Evolutionary conservation across 2,888 invertebrate species (phyloP).

Genomic region (Pherbina coryleti): DNA sequence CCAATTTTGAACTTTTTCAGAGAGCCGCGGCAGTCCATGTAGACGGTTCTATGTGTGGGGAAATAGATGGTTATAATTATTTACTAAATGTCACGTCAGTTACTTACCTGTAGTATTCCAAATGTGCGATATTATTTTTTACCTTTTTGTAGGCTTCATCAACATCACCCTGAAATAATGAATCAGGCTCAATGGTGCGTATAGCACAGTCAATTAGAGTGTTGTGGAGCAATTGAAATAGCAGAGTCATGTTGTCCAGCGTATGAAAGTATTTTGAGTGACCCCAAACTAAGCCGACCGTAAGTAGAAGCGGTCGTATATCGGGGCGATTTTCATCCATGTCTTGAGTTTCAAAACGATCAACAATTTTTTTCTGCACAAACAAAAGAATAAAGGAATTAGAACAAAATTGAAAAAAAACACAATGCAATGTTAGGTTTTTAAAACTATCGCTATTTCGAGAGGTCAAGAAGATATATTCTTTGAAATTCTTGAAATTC

Average conservation of each 20-base stretch:
- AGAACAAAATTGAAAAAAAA: too few relatives aligned
- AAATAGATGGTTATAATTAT: neutral
- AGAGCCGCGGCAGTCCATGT: slow-evolving; percentile 71
- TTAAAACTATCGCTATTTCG: too few relatives aligned
- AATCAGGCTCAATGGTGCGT: slow-evolving; percentile 80
- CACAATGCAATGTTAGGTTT: too few relatives aligned
- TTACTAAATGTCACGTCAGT: neutral
- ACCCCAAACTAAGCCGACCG: slow-evolving; percentile 87
- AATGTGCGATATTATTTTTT: slow-evolving; percentile 69
- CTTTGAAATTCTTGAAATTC: too few relatives aligned
- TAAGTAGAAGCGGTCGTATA: slow-evolving; percentile 81
- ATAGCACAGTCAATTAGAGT: slow-evolving; percentile 82
- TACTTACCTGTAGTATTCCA: slow-evolving; percentile 74
- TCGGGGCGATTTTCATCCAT: slow-evolving; percentile 75
- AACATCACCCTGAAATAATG: slow-evolving; percentile 88
- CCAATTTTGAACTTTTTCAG: slow-evolving; percentile 63
- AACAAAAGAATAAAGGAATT: too few relatives aligned
- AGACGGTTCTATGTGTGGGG: slow-evolving; percentile 60
- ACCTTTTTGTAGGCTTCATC: slow-evolving; percentile 80
- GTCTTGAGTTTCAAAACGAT: slow-evolving; percentile 78
- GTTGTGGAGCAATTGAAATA: slow-evolving; percentile 85
- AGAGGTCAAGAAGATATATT: too few relatives aligned
- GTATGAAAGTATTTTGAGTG: slow-evolving; percentile 83
- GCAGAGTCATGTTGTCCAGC: slow-evolving; percentile 76
- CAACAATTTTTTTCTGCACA: slow-evolving; percentile 73